Evolutionary conservation across 2,113 vertebrate species (phyloP).

Genomic region (Electrona antarctica): DNA sequence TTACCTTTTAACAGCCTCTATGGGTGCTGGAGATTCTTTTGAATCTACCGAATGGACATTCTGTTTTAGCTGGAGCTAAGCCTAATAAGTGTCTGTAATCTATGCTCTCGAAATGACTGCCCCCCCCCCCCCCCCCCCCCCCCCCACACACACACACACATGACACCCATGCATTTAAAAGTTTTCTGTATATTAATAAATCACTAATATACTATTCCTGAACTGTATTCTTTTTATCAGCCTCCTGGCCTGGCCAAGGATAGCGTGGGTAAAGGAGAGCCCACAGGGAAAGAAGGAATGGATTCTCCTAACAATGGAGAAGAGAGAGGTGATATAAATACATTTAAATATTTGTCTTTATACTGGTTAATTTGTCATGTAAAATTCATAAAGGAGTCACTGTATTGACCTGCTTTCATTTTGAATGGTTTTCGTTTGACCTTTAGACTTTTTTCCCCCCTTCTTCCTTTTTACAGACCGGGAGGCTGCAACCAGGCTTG

Average conservation of each 20-base stretch:
- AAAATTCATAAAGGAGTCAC: too few relatives aligned
- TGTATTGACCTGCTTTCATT: too few relatives aligned
- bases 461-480: slow-evolving; percentile 44
- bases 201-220: not conserved
- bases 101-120: too few relatives aligned
- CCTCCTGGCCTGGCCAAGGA: slow-evolving; percentile 76
- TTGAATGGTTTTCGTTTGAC: not conserved
- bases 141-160: too few relatives aligned
- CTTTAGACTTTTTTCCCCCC: too few relatives aligned
- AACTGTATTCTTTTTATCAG: slow-evolving; percentile 52
- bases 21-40: slow-evolving; percentile 39
- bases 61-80: slow-evolving; percentile 16
- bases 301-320: slow-evolving; percentile 58
- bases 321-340: slow-evolving; percentile 58
- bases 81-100: slow-evolving; percentile 6
- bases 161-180: too few relatives aligned
- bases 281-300: slow-evolving; percentile 67
- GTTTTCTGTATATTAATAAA: too few relatives aligned
- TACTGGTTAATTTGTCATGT: not conserved
- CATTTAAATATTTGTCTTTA: not conserved
- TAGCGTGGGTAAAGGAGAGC: slow-evolving; percentile 66
- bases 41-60: slow-evolving; percentile 8
- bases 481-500: slow-evolving; percentile 45
- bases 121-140: too few relatives aligned
- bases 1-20: slow-evolving; percentile 35